Conservation (phyloP, 2,888 invertebrate genomes). For the Slavum lentiscoides region DNA sequence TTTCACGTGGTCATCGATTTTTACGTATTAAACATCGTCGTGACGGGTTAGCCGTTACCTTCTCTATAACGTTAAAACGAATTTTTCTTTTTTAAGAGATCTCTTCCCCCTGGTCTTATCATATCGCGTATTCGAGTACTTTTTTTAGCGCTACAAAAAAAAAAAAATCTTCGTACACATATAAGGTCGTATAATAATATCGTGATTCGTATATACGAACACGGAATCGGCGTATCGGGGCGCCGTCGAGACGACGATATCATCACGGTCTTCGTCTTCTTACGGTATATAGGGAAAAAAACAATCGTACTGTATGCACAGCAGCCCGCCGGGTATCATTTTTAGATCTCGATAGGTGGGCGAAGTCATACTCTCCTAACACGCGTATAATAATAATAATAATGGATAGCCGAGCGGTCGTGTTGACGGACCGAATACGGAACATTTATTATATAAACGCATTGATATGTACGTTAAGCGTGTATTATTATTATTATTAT, state of each 20-base stretch:
- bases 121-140: no score
- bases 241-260: conserved; percentile 25
- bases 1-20: no score
- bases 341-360: conserved; percentile 48
- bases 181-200: not conserved
- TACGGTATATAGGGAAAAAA: not conserved
- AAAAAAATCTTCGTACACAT: no score
- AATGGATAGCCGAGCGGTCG: conserved; percentile 29
- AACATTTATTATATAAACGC: conserved; percentile 1
- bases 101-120: no score
- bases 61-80: no score
- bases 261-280: not conserved
- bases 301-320: conserved; percentile 6
- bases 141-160: no score
- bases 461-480: not conserved
- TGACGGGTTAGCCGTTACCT: no score
- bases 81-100: no score
- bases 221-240: conserved; percentile 2
- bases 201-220: not conserved
- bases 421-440: conserved; percentile 40
- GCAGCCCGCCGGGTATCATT: conserved; percentile 33
- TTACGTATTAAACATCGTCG: no score
- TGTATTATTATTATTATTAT: conserved; percentile 14
- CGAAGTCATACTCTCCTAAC: conserved; percentile 40
- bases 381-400: conserved; percentile 34